Base-by-base conservation (phyloP, 2,113 vertebrate genomes). In the Amblyopsis rosae region DNA sequence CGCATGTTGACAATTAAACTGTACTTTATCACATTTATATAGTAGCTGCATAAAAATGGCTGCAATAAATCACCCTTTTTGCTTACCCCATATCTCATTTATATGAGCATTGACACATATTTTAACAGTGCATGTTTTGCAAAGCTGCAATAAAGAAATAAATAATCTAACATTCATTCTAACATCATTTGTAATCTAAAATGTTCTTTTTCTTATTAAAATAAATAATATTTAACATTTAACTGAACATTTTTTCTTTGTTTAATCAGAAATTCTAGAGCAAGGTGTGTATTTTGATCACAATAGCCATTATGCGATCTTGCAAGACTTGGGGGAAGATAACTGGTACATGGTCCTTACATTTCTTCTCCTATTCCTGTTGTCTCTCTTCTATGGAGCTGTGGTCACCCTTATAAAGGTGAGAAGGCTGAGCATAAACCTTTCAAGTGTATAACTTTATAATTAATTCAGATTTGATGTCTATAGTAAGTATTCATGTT, bases 331-430 rank as follows among this genome's bases (percentile, higher is more conserved):
- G 0, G 16, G 53, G 1, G 82, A 74, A 58, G 88, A 86, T 45
- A 79, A 55, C 26, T 91, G 87, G 90, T 83, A 83, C 15, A 81
- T 90, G 75, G 75, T 83, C 33, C 69, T 83, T 33, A 66, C 67
- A 5, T 91, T 92, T 67, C 71, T 92, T 26, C 0, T 70, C 10
- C 80, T 86, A 35, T 92, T 92, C 56, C 56, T 92, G 46, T 53
- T 87, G 35, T 70, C 90, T 46, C 5, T 82, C 4, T 12, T 89
- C 57, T 92, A 88, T 64, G 70, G 86, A 19, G 75, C 83, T 62
- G 35, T 66, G 3, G 76, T 75, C 33, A 92, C 83, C 4, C 12
- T 92, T 3, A 45, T 90, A n/a, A 92, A 91, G 88, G 88, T 92
- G 46, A 86, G 78, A 15, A 57, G 26, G 26, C 26, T 41, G 7